Base-by-base conservation (phyloP, 2,797 vertebrate genomes). In the Alosa sapidissima region DNA sequence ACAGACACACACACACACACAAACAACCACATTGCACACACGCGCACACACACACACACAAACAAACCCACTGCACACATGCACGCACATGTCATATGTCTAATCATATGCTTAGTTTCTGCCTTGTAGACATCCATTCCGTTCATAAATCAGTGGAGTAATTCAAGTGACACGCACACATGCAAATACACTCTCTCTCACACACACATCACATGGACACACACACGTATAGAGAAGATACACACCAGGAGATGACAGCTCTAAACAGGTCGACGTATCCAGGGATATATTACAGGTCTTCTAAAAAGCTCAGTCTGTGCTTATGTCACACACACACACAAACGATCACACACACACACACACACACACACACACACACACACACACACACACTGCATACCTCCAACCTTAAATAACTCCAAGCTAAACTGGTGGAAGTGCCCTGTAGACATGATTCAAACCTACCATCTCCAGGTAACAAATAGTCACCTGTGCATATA, bases 231-330 rank as follows among this genome's bases (percentile, higher is more conserved):
- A 41, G 28, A 41, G 8, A 19, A 41, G 5, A 78, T 45, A 78
- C 72, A 78, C 72, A 19, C 14, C 16, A 47, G 72, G 72, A 47
- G 72, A 78, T 78, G 72, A 78, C 41, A 47, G 36, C 36, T 78
- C 72, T 78, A 47, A 78, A 78, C 41, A 47, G 72, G 72, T 78
- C 11, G 13, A 36, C 33, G 65, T 72, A 36, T 36, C 65, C 65
- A 36, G 33, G 36, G 65, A 47, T 47, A 5, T 24, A 33, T 33
- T 11, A 68, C 68, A 47, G 3, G 72, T 47, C 36, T 47, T 21
- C 58, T 10, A n/a, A 62, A 62, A 62, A 62, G 58, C 58, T 62
- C 5, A n/a, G 6, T 6, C 8, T 62, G 5, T 1, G 16, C 36
- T 78, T 5, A 78, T 78, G 14, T 19, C 72, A 78, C 4, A 47